Evolutionary conservation across 1,140 invertebrate genomes (phyloP).

Genomic region (Hydropsyche tenuis): DNA sequence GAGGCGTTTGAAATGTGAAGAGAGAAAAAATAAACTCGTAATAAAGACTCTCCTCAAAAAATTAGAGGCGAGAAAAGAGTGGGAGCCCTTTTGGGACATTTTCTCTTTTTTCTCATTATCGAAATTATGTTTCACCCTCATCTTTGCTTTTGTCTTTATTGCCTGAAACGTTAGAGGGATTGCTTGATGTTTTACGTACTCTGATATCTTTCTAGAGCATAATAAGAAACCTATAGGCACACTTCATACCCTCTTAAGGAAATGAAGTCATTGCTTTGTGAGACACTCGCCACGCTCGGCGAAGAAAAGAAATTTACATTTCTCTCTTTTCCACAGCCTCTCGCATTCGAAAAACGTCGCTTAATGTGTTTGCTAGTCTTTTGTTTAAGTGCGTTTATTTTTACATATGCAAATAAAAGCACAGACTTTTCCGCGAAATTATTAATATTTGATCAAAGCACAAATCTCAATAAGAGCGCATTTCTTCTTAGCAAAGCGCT

Average conservation of each 20-base stretch:
- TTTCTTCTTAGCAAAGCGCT: too few relatives aligned
- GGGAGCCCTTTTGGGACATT: constrained; percentile 36
- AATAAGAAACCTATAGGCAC: constrained; percentile 37
- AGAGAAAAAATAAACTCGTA: constrained; percentile 28
- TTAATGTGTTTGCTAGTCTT: constrained; percentile 6
- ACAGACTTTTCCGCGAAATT: background rate
- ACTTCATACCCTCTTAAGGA: constrained; percentile 22
- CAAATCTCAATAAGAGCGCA: too few relatives aligned
- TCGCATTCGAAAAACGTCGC: background rate
- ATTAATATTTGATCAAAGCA: too few relatives aligned
- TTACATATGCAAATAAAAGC: constrained; percentile 14
- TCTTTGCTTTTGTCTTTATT: constrained; percentile 45
- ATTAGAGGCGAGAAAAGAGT: constrained; percentile 33
- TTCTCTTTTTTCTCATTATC: constrained; percentile 46
- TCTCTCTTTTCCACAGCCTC: constrained; percentile 1
- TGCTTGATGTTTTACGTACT: constrained; percentile 38
- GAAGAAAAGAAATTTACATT: constrained; percentile 35
- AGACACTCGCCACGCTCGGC: constrained; percentile 23
- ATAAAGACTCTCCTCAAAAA: constrained; percentile 35
- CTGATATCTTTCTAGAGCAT: constrained; percentile 21
- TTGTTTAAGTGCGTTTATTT: constrained; percentile 2
- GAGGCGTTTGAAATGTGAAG: background rate
- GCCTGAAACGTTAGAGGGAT: constrained; percentile 37
- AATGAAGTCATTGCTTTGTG: constrained; percentile 33
- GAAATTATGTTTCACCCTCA: constrained; percentile 45